These are phyloP conservation scores for Phocides pigmalion DNA, from an alignment of 1,140 invertebrate species.

Conservation along the genomic window DNA sequence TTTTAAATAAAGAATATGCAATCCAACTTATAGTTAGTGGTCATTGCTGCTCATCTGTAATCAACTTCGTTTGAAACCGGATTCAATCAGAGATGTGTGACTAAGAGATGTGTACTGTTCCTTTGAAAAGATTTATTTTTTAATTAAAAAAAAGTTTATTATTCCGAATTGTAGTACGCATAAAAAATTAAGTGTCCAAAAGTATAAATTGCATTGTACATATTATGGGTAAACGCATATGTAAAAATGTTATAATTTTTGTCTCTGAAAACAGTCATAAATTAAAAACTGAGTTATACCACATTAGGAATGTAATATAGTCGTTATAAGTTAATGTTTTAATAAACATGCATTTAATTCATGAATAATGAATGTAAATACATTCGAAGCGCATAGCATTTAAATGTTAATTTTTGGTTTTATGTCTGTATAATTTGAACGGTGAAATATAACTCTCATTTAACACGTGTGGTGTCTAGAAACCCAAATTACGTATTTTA, in stretches of 20 bases:
- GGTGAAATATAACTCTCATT: conserved; percentile 13
- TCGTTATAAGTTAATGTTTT: conserved; percentile 8
- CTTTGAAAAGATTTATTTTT: no score
- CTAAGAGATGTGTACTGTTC: no score
- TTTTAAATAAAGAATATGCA: no score
- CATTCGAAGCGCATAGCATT: conserved; percentile 10
- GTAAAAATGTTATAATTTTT: not conserved
- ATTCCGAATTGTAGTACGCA: no score
- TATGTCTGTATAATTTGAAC: conserved; percentile 18
- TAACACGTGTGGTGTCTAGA: not conserved
- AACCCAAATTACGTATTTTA: not conserved
- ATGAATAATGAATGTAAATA: conserved; percentile 21
- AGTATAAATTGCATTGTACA: no score
- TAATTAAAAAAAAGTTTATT: no score
- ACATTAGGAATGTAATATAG: conserved; percentile 1
- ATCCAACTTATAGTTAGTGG: no score
- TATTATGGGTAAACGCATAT: not conserved
- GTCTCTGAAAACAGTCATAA: not conserved
- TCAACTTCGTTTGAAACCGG: no score
- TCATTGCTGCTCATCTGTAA: no score
- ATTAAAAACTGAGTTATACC: not conserved
- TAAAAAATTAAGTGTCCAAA: no score
- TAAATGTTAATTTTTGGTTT: conserved; percentile 18
- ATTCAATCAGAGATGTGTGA: no score
- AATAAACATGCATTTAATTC: conserved; percentile 4